Conservation (phyloP, 2,113 vertebrate genomes). For the Oryzias curvinotus region DNA sequence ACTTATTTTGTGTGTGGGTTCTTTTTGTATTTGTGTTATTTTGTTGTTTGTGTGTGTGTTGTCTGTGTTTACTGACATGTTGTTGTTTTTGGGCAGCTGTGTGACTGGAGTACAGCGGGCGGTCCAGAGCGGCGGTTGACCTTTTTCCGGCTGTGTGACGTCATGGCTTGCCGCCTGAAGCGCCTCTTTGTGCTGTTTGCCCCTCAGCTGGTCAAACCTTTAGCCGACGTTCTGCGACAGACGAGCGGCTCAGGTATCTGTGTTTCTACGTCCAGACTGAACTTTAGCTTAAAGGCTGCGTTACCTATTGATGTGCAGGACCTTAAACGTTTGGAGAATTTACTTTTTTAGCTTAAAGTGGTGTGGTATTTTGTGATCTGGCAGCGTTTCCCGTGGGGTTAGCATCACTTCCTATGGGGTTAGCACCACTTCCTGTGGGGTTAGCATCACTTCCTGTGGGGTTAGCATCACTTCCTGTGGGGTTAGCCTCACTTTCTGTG, state of each 20-base stretch:
- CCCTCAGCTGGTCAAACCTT: slow-evolving; percentile 89
- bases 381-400: neutral
- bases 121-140: slow-evolving; percentile 86
- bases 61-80: neutral
- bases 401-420: too few species aligned
- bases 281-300: too few species aligned
- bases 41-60: neutral
- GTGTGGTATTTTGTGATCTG: neutral
- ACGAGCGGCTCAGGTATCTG: slow-evolving; percentile 60
- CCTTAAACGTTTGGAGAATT: too few species aligned
- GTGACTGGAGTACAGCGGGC: slow-evolving; percentile 90
- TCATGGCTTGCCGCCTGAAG: slow-evolving; percentile 86
- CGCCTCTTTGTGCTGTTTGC: slow-evolving; percentile 94
- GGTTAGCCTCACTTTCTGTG: too few species aligned
- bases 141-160: slow-evolving; percentile 84
- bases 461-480: too few species aligned
- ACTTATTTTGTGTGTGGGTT: too few species aligned
- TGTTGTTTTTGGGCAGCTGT: slow-evolving; percentile 76
- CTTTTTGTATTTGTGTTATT: too few species aligned
- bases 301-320: too few species aligned
- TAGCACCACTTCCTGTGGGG: neutral
- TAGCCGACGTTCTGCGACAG: slow-evolving; percentile 84
- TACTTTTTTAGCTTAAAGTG: neutral
- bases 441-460: neutral
- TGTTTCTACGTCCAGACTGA: too few species aligned